phyloP scores from a whole-genome alignment of 2,113 vertebrate species.

The Rattus rattus region DNA sequence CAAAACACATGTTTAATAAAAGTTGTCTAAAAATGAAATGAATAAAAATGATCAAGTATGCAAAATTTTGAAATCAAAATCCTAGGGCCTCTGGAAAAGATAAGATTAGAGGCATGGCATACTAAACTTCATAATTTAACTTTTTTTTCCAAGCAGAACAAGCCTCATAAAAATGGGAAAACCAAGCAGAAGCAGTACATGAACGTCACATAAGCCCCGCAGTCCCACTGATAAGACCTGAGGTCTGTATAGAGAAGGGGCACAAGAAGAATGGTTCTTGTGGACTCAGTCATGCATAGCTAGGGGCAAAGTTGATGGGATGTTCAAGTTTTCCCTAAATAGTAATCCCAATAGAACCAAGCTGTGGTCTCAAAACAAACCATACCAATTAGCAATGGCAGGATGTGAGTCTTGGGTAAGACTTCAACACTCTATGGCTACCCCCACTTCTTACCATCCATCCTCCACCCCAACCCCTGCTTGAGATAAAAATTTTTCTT shows the following conservation, averaged over 20 bases:
- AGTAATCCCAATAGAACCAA: background rate
- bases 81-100: background rate
- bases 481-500: background rate
- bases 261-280: background rate
- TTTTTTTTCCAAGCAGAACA: background rate
- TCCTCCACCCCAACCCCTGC: no score
- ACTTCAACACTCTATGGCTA: background rate
- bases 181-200: background rate
- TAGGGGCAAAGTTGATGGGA: background rate
- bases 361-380: background rate
- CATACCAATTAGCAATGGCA: background rate
- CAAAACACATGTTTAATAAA: background rate
- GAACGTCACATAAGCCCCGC: background rate
- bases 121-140: background rate
- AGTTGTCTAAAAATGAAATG: background rate
- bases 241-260: background rate
- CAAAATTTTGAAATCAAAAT: conserved; percentile 9
- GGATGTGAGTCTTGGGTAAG: background rate
- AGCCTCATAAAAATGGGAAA: background rate
- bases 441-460: background rate
- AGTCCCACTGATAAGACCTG: background rate
- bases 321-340: background rate
- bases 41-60: background rate
- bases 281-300: background rate
- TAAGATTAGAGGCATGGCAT: background rate